phyloP scores from a whole-genome alignment of 2,797 vertebrate genomes.

The Pangasius sanitwongsei region DNA sequence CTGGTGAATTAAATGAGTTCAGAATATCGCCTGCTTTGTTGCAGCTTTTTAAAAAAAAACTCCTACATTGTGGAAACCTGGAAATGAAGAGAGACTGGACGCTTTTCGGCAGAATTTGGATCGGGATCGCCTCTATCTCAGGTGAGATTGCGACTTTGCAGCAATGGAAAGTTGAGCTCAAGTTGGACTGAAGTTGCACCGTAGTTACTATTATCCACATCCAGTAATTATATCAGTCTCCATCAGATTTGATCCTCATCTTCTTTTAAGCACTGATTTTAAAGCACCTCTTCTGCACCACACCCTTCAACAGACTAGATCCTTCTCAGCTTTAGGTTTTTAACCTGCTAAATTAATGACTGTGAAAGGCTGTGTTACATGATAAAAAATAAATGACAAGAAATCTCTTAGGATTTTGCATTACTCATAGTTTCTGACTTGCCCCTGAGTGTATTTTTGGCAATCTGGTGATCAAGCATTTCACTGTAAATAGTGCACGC shows the following conservation, averaged over 20 bases:
- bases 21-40: slow-evolving; percentile 41
- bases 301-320: background rate
- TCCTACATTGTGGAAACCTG: slow-evolving; percentile 72
- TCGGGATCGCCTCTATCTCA: slow-evolving; percentile 77
- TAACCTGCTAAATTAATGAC: background rate
- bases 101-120: slow-evolving; percentile 80
- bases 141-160: slow-evolving; percentile 66
- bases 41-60: slow-evolving; percentile 58
- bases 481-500: background rate
- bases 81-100: slow-evolving; percentile 82
- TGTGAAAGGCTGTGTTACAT: background rate
- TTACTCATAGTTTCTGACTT: background rate
- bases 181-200: background rate
- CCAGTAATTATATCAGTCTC: background rate
- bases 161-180: background rate
- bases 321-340: background rate
- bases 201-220: background rate
- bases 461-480: background rate
- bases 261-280: background rate
- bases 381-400: background rate
- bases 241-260: background rate
- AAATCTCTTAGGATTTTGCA: background rate
- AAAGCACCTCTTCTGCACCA: background rate
- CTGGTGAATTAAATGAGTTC: slow-evolving; percentile 45
- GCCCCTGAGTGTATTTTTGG: background rate